A percentile compares a stretch with the other conserved stretches of the same genome.
These are phyloP conservation scores for Mesaphorura yosii DNA, from an alignment of 1,140 invertebrate species.

Conservation along the genomic window DNA sequence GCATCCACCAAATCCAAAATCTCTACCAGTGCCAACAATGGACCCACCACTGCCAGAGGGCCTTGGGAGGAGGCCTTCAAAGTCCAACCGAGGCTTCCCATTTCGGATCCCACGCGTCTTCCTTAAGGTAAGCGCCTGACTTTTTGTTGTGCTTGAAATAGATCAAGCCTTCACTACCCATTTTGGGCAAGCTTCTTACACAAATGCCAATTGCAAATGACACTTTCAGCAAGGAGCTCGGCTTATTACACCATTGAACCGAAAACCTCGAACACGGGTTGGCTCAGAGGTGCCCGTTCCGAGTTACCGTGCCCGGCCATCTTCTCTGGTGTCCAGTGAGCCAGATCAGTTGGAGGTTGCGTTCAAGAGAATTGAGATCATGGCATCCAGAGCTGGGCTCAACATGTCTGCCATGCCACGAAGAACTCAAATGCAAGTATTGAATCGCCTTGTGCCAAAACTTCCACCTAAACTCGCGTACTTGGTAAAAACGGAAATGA, in stretches of 20 bases:
- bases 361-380: constrained; percentile 30
- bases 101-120: constrained; percentile 8
- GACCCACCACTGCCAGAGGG: constrained; percentile 23
- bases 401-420: constrained; percentile 29
- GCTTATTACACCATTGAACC: background rate
- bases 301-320: constrained; percentile 16
- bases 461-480: constrained; percentile 19
- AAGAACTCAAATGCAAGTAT: constrained; percentile 26
- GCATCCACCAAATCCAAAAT: constrained; percentile 9
- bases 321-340: constrained; percentile 15
- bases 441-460: constrained; percentile 19
- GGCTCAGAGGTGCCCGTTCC: constrained; percentile 5
- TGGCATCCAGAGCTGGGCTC: constrained; percentile 27
- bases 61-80: constrained; percentile 1
- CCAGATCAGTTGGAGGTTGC: constrained; percentile 27
- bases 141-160: background rate
- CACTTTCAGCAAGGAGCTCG: background rate
- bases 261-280: background rate
- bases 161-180: too few relatives aligned
- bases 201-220: background rate
- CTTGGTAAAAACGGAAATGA: constrained; percentile 15
- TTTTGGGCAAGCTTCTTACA: too few relatives aligned
- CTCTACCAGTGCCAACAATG: constrained; percentile 27
- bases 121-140: background rate
- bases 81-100: constrained; percentile 7